A percentile compares a stretch with the other conserved stretches of the same genome.
These are phyloP conservation scores for Menidia menidia DNA, from an alignment of 2,797 vertebrate genomes.

Conservation along the genomic window DNA sequence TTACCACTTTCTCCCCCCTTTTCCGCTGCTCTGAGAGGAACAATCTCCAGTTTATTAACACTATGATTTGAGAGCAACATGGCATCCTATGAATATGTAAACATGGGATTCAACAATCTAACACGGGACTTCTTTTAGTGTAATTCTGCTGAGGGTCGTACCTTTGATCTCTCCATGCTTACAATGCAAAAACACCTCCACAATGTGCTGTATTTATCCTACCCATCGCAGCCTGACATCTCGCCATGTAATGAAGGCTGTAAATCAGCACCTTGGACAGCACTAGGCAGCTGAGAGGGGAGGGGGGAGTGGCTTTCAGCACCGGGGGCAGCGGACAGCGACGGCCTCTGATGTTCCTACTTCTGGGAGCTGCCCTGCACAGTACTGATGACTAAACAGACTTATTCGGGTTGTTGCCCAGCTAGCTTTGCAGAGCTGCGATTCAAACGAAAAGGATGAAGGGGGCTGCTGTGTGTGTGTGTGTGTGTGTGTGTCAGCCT, in stretches of 20 bases:
- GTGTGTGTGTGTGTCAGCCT: slow-evolving; percentile 3
- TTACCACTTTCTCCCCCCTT: slow-evolving; percentile 24
- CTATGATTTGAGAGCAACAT: slow-evolving; percentile 33
- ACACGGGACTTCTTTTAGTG: slow-evolving; percentile 23
- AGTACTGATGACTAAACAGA: slow-evolving; percentile 74
- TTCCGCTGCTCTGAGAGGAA: slow-evolving; percentile 21
- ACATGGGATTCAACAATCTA: slow-evolving; percentile 31
- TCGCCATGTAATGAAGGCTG: slow-evolving; percentile 74
- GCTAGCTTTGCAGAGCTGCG: slow-evolving; percentile 54
- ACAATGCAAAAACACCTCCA: slow-evolving; percentile 19
- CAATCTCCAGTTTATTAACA: slow-evolving; percentile 53
- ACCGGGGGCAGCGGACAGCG: slow-evolving; percentile 50
- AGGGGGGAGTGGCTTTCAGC: slow-evolving; percentile 35
- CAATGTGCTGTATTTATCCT: slow-evolving; percentile 39
- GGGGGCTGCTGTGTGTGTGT: slow-evolving; percentile 10
- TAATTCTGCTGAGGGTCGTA: slow-evolving; percentile 22
- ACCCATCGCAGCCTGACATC: slow-evolving; percentile 63
- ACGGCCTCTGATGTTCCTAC: slow-evolving; percentile 62
- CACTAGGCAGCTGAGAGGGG: slow-evolving; percentile 40
- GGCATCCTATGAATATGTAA: slow-evolving; percentile 56
- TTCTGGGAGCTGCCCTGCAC: slow-evolving; percentile 45
- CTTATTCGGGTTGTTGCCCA: slow-evolving; percentile 70
- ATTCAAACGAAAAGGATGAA: slow-evolving; percentile 52
- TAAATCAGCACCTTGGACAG: slow-evolving; percentile 83
- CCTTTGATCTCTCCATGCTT: slow-evolving; percentile 40